phyloP scores from a whole-genome alignment of 2,888 invertebrate genomes.

The Epinotia ramella region DNA sequence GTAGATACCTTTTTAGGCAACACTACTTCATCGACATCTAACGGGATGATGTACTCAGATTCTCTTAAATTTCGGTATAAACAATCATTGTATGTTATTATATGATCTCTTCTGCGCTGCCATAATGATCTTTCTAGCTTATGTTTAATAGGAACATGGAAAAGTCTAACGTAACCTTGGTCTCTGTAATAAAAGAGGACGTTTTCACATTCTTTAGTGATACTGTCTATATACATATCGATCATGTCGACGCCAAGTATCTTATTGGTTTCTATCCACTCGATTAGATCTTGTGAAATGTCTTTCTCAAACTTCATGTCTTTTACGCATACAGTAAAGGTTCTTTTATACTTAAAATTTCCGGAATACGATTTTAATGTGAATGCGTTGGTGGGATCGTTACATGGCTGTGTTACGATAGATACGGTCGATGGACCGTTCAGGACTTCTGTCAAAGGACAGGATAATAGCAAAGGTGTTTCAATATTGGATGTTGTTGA shows the following conservation, averaged over 20 bases:
- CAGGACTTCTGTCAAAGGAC: slow-evolving; percentile 83
- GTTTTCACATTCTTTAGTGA: slow-evolving; percentile 82
- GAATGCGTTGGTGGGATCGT: slow-evolving; percentile 75
- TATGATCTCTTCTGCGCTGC: slow-evolving; percentile 89
- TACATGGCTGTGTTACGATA: slow-evolving; percentile 81
- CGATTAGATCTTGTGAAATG: slow-evolving; percentile 86
- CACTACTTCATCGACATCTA: slow-evolving; percentile 91
- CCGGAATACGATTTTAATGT: slow-evolving; percentile 54
- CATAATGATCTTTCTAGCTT: slow-evolving; percentile 77
- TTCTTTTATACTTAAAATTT: slow-evolving; percentile 59
- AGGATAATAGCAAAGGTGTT: slow-evolving; percentile 87
- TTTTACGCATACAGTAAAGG: slow-evolving; percentile 89
- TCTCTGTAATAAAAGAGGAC: slow-evolving; percentile 85
- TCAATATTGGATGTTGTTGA: slow-evolving; percentile 70
- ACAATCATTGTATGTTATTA: slow-evolving; percentile 92
- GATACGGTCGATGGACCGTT: slow-evolving; percentile 74
- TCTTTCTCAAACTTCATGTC: slow-evolving; percentile 88
- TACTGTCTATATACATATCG: slow-evolving; percentile 87
- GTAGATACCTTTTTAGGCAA: slow-evolving; percentile 86
- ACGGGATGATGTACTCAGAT: slow-evolving; percentile 87
- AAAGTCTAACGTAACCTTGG: slow-evolving; percentile 77
- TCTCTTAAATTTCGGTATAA: slow-evolving; percentile 88
- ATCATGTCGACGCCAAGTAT: slow-evolving; percentile 88
- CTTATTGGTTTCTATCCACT: slow-evolving; percentile 89
- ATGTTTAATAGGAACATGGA: slow-evolving; percentile 82